These are phyloP conservation scores for Ciconia stormi DNA, from an alignment of 2,113 vertebrate species.

Conservation along the genomic window DNA sequence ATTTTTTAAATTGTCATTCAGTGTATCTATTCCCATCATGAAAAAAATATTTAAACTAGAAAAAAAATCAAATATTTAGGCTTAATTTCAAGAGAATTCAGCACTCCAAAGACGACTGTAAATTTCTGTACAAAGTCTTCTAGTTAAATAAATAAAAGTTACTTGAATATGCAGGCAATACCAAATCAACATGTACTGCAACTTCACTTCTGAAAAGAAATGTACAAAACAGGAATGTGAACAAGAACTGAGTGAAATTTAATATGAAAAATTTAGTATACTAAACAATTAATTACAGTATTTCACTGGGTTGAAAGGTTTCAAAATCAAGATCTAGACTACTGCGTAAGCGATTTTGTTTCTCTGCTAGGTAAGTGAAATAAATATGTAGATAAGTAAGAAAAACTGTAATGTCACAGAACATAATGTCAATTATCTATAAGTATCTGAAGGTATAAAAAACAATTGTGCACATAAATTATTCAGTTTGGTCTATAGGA, in stretches of 20 bases:
- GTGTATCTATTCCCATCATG: rapidly evolving
- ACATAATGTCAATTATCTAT: background rate
- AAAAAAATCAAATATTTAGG: background rate
- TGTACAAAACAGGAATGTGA: background rate
- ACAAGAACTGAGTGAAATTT: background rate
- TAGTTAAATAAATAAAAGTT: background rate
- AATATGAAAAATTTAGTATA: background rate
- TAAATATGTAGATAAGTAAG: background rate
- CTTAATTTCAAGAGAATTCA: background rate
- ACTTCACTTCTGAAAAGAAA: background rate
- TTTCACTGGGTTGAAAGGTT: background rate
- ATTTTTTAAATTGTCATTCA: background rate
- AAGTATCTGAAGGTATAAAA: background rate
- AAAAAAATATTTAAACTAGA: background rate
- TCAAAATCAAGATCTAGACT: background rate
- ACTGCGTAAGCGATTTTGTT: background rate
- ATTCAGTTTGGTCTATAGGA: background rate
- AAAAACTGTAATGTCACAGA: background rate
- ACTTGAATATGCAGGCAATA: background rate
- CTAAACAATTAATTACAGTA: background rate
- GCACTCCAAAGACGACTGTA: background rate
- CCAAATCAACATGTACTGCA: background rate
- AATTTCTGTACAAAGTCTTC: background rate
- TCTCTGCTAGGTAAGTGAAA: background rate
- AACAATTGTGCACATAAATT: background rate